Evolutionary conservation across 2,797 vertebrate species (phyloP), one percentile per base, ranked within the genome.

Genomic region (Eremophila alpestris): DNA sequence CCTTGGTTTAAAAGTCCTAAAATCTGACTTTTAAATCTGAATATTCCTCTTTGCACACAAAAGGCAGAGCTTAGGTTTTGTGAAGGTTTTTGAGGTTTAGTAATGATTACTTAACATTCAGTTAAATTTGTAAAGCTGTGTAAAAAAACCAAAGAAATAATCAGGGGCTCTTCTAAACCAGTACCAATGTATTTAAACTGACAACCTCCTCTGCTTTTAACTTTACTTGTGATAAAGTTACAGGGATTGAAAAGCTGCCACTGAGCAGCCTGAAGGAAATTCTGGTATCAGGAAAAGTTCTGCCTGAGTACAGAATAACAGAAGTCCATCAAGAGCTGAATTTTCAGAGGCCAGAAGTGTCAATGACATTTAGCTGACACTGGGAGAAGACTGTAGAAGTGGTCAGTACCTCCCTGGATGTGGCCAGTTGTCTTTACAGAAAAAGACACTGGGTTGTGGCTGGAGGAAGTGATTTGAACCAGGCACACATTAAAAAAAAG

Each of bases 331-430:
- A 82, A 68, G 30, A 92, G 22, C 46, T 82, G 82, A 62, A 65
- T 62, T 46, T 87, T 67, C 63, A 84, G 67, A 55, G 24, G 48
- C 27, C 36, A 76, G 51, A 92, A 73, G n/a, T 45, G 23, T 29
- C 78, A 90, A 49, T 41, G 51, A n/a, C 10, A 7, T 73, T 73
- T 26, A 34, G 21, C 0, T 71, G 64, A 45, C 58, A 88, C 55
- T 0, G 0, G 56, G 0, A 86, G 69, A 70, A 74, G 30, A 51
- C 3, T 0, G 41, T 4, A 59, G 26, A 24, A 52, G 26, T 40
- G 27, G 32, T 64, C 68, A 81, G 56, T 43, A 40, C 40, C 36
- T 63, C n/a, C 46, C 29, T 2, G 2, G n/a, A 62, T 48, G 22
- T 48, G 78, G 63, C 40, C 67, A 75, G 10, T 14, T 87, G 30